Base-by-base conservation (phyloP, 2,113 vertebrate species). In the sheep (Ovis aries) region DNA sequence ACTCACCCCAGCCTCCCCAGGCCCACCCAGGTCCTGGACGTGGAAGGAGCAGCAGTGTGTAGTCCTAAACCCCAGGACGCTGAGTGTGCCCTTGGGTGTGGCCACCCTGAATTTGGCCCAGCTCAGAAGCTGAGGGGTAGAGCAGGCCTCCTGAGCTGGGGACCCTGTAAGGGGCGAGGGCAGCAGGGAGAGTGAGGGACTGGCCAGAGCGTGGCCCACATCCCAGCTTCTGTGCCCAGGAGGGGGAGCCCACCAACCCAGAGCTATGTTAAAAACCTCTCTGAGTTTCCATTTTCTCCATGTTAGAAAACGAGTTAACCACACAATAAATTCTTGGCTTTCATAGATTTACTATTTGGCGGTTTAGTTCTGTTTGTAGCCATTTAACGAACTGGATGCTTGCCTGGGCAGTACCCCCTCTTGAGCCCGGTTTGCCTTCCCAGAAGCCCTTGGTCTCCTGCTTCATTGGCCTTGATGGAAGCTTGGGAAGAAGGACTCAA, bases 271-370 rank as follows among this genome's bases (percentile, higher is more conserved):
- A 52, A 83, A 78, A 33, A 23, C 12, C 15, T 94, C 81, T 96
- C 81, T 67, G 85, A 90, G 19, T 53, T 86, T 94, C 85, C 25
- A 31, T 80, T 94, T 87, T 48, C 50, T 48, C 60, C 48, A 23
- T 83, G 43, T 77, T 59, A 53, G 86, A 84, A 95, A 93, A 21
- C 4, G 52, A 89, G 88, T 59, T 67, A 52, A 83, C 77, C 40
- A 60, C 21, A 29, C 15, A 31, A n/a, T 87, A 59, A 74, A 78
- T 27, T 29, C 10, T 36, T 71, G 80, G 50, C 19, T 78, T 94
- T 92, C 36, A 67, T 74, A 84, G n/a, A 43, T 57, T 14, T 4
- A 29, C 19, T 60, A 59, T 53, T 31, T 86, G 36, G 16, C n/a
- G 82, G 27, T 91, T 93, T 57, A 7, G 25, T 85, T 16, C 45